Conservation (phyloP, 2,888 invertebrate genomes). For the Eilema depressum region DNA sequence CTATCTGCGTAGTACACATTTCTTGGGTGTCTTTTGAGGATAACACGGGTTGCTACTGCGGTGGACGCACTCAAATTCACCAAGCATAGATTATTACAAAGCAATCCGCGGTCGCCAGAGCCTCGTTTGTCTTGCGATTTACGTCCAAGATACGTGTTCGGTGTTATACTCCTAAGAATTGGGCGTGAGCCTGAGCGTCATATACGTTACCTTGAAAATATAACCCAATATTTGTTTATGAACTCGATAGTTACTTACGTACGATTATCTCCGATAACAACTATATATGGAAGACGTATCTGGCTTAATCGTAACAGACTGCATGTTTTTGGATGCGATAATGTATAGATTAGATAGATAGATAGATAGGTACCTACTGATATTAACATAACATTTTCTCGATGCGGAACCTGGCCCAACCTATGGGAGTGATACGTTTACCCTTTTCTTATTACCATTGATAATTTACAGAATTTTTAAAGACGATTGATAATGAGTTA, state of each 20-base stretch:
- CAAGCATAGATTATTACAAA: too few relatives aligned
- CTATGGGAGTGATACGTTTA: neutral
- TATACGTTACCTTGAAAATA: constrained; percentile 10
- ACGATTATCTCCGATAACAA: constrained; percentile 27
- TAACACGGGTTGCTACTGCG: too few relatives aligned
- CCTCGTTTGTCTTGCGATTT: too few relatives aligned
- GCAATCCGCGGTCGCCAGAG: too few relatives aligned
- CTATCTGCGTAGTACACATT: too few relatives aligned
- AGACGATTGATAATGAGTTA: too few relatives aligned
- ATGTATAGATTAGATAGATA: constrained; percentile 11
- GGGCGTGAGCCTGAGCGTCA: neutral
- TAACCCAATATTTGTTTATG: constrained; percentile 17
- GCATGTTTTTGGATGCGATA: neutral
- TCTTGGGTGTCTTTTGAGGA: too few relatives aligned
- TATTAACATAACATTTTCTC: neutral
- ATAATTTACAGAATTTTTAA: too few relatives aligned
- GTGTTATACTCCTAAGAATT: neutral
- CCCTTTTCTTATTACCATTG: neutral
- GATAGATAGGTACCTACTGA: neutral
- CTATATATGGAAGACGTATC: constrained; percentile 9
- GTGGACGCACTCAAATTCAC: too few relatives aligned
- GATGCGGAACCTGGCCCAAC: neutral
- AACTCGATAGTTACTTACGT: neutral
- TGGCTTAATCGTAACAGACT: neutral
- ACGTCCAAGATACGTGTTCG: too few relatives aligned